Conservation (phyloP, 2,888 invertebrate genomes). For the Thereva unica region DNA sequence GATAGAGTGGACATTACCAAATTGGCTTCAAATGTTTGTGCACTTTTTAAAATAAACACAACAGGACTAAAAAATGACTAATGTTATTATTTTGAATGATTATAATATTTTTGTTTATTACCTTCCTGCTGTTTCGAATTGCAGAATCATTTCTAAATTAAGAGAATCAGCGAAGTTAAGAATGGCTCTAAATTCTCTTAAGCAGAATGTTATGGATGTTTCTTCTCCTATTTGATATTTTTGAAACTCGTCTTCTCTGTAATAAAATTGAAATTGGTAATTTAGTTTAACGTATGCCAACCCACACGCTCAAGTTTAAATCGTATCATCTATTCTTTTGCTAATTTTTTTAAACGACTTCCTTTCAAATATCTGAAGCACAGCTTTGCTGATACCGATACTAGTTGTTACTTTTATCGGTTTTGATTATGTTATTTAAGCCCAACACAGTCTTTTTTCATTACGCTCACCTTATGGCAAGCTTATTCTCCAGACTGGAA, state of each 20-base stretch:
- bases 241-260: conserved; percentile 51
- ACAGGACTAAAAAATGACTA: conserved; percentile 65
- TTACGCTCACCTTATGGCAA: too few species aligned
- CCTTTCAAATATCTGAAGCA: too few species aligned
- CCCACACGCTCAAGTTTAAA: not conserved
- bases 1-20: conserved; percentile 73
- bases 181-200: conserved; percentile 82
- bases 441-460: too few species aligned
- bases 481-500: too few species aligned
- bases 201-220: conserved; percentile 78
- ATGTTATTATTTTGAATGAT: not conserved
- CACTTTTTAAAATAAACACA: conserved; percentile 73
- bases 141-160: conserved; percentile 68
- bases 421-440: too few species aligned
- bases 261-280: conserved; percentile 18
- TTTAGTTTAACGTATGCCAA: conserved; percentile 11
- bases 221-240: conserved; percentile 58
- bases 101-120: conserved; percentile 51
- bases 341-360: too few species aligned
- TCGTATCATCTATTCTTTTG: not conserved
- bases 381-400: too few species aligned
- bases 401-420: too few species aligned
- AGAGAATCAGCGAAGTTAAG: conserved; percentile 78
- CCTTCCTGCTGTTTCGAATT: conserved; percentile 79
- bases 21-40: conserved; percentile 74